Evolutionary conservation across 1,140 invertebrate species (phyloP).

Genomic region (Ladona fulva): DNA sequence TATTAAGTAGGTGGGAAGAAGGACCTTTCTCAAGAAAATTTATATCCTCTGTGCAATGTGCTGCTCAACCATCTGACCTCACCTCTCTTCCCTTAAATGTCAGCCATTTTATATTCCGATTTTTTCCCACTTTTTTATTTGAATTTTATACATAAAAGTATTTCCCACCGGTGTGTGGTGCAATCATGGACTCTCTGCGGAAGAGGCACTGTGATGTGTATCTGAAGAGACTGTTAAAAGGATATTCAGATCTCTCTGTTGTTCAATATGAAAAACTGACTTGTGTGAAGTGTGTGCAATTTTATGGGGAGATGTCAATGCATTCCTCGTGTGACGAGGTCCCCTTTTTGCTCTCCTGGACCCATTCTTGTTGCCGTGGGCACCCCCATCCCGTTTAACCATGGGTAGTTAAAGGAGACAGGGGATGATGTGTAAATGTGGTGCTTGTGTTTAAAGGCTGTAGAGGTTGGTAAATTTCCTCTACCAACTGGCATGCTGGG

Average conservation of each 20-base stretch:
- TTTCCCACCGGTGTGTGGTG: slow-evolving; percentile 6
- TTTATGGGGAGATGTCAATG: not conserved
- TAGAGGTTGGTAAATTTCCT: not conserved
- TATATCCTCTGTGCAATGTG: not conserved
- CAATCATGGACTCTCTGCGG: not conserved
- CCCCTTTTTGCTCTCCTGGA: not conserved
- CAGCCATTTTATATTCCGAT: not conserved
- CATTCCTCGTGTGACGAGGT: slow-evolving; percentile 6
- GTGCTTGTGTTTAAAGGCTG: not conserved
- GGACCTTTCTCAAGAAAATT: not conserved
- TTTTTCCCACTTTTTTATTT: slow-evolving; percentile 8
- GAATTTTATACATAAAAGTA: not conserved
- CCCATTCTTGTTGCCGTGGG: not conserved
- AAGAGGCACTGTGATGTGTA: not conserved
- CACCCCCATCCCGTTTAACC: not conserved
- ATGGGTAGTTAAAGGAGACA: not conserved
- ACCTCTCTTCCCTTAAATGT: not conserved
- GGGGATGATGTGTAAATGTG: not conserved
- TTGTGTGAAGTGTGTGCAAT: not conserved
- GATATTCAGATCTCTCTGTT: not conserved
- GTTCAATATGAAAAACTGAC: not conserved
- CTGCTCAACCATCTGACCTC: not conserved
- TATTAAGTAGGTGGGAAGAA: not conserved
- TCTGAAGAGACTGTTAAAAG: not conserved
- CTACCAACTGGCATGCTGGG: not conserved